Evolutionary conservation across 2,797 vertebrate species (phyloP), one percentile per base, ranked within the genome.

Genomic region (Gadopsis bispinosus): DNA sequence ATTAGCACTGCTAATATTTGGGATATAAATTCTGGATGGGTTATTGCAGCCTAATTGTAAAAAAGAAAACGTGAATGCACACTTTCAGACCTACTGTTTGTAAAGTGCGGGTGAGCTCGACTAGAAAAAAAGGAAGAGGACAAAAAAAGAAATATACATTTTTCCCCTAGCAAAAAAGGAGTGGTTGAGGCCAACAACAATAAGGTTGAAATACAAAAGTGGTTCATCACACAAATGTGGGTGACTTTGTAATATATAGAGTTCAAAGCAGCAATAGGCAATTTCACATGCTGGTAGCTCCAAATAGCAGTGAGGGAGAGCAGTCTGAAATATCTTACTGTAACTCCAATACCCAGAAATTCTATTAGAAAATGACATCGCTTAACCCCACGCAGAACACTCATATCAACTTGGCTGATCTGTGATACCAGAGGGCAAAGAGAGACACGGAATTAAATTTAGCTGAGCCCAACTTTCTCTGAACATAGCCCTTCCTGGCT

Each of bases 211-310:
- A 50, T 4, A 47, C 8, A 69, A 33, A 45, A 14, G 12, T 39
- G 43, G 51, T 56, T 60, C 47, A 53, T 60, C 22, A 50, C 1
- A 51, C 1, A 35, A 35, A 58, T 47, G 13, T 13, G 29, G 11
- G 11, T 16, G 3, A 37, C 10, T 43, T 19, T 65, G 43, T 26
- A 4, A 53, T 68, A 50, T 47, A 64, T 5, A 1, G 5, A 43
- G 56, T 54, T 84, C 41, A 64, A 63, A 77, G 56, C 26, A 47
- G 37, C 19, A 66, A 45, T 29, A 45, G 31, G 37, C 10, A 37
- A 35, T 73, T 69, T 45, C 35, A 45, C 47, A 69, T 31, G 51
- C 37, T 39, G n/a, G 35, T 45, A 16, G 48, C 19, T 75, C n/a
- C 45, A 54, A 39, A 53, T 19, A 5, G 48, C 14, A 56, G 35